Conservation (phyloP, 1,140 invertebrate species). For the Himalopsyche phryganea region DNA sequence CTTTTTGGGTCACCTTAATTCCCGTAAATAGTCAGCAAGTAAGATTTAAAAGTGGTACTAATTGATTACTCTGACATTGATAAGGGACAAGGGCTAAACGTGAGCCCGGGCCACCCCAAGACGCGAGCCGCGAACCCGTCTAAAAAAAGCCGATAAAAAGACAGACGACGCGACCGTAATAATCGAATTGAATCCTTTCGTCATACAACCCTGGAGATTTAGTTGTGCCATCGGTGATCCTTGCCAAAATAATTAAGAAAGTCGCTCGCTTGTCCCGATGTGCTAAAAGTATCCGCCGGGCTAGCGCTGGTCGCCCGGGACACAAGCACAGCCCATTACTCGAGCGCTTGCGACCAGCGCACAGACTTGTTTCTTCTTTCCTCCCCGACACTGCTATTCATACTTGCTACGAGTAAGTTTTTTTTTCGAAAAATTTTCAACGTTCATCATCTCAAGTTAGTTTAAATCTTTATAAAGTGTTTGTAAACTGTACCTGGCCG, state of each 20-base stretch:
- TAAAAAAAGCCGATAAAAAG: conserved; percentile 55
- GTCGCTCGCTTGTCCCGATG: conserved; percentile 56
- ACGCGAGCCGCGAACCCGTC: conserved; percentile 47
- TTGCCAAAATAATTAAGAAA: conserved; percentile 76
- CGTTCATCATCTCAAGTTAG: too few species aligned
- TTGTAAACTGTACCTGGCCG: too few species aligned
- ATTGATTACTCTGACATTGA: too few species aligned
- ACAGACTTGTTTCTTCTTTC: conserved; percentile 50
- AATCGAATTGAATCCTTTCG: conserved; percentile 37
- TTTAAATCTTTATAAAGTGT: too few species aligned
- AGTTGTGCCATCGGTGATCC: conserved; percentile 54
- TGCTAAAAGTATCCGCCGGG: conserved; percentile 70
- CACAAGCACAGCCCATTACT: conserved; percentile 52
- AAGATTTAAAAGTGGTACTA: too few species aligned
- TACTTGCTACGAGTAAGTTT: conserved; percentile 50
- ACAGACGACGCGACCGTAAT: conserved; percentile 43
- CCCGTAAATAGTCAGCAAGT: too few species aligned
- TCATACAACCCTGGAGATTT: conserved; percentile 53
- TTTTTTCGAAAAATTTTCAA: conserved; percentile 11
- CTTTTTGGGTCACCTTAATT: too few species aligned
- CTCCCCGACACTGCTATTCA: conserved; percentile 49
- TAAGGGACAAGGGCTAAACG: conserved; percentile 26
- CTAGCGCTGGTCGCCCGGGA: conserved; percentile 54
- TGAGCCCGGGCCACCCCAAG: conserved; percentile 35
- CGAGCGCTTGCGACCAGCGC: conserved; percentile 47